phyloP scores from a whole-genome alignment of 2,113 vertebrate genomes.

The Carlito syrichta region DNA sequence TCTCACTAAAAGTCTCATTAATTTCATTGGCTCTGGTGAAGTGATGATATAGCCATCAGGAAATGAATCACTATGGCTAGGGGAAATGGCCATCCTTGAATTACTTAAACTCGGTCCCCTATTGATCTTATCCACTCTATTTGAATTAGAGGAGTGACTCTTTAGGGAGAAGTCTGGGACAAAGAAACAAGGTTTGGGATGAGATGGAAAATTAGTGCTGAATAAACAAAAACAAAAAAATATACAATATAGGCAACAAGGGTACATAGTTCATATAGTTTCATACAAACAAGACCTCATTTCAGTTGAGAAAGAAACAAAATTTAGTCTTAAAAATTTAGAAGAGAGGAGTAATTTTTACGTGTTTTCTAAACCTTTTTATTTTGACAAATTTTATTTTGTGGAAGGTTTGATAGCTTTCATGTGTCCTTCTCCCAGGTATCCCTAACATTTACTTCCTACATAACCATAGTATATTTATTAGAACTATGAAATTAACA shows the following conservation, averaged over 20 bases:
- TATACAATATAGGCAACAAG: not conserved
- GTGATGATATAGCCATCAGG: not conserved
- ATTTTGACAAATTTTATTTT: not conserved
- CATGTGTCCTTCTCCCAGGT: not conserved
- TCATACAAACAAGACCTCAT: not conserved
- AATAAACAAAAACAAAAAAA: not conserved
- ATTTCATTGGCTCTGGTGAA: not conserved
- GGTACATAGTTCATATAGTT: not conserved
- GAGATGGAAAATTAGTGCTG: not conserved
- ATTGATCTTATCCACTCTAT: not conserved
- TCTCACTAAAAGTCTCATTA: not conserved
- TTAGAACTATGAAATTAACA: not conserved
- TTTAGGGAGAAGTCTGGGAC: not conserved
- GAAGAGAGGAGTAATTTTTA: not conserved
- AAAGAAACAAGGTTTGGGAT: not conserved
- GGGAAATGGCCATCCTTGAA: not conserved
- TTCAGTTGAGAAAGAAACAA: not conserved
- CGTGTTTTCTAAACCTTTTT: not conserved
- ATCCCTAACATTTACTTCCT: not conserved
- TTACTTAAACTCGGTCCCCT: not conserved
- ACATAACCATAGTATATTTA: not conserved
- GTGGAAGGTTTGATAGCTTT: not conserved
- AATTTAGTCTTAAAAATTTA: not conserved
- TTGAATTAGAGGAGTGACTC: not conserved
- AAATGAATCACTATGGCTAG: not conserved